Base-by-base conservation (phyloP, 2,888 invertebrate genomes). In the Chrysolina oricalcia region DNA sequence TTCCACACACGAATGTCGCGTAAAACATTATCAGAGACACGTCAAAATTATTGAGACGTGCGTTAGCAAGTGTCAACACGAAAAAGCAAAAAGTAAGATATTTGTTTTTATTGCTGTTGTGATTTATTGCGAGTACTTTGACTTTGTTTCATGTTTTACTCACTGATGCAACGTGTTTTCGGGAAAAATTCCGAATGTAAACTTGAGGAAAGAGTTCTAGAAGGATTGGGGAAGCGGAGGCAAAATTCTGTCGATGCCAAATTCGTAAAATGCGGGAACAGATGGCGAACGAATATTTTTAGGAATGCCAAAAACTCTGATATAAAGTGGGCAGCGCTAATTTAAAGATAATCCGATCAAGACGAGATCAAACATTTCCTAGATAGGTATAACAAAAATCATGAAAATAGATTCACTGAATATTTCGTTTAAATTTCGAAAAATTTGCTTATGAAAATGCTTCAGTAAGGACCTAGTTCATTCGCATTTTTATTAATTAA, bases 251-350 rank as follows among this genome's bases (percentile, higher is more conserved):
- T 70, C 73, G 59, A 65, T 73, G 75, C 75, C 73, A 73, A 76
- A 73, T 59, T 62, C 73, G 53, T 76, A 50, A 76, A 70, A 70
- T 66, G 65, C 70, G 35, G 53, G 21, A 70, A 70, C 75, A 76
- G 75, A 76, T 76, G 72, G 43, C 27, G 70, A 53, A 62, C 27
- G 59, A 66, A 73, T 76, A 76, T 73, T 73, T 75, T 73, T 67
- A 76, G 75, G 72, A 72, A 73, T 46, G 72, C 69, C 69, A 72
- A 72, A 73, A 19, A 50, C 10, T 43, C 43, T 21, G 46, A 66
- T n/a, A 5, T 10, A 15, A 8, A 66, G 66, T 59, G 59, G 59
- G 59, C n/a, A 59, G 59, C 4, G 15, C 35, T 59, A 27, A 35
- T 27, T 59, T 10, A 27, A 27, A 59, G 59, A 59, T 59, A 59